Evolutionary conservation across 2,113 vertebrate genomes (phyloP).

Genomic region (Hyla sarda): DNA sequence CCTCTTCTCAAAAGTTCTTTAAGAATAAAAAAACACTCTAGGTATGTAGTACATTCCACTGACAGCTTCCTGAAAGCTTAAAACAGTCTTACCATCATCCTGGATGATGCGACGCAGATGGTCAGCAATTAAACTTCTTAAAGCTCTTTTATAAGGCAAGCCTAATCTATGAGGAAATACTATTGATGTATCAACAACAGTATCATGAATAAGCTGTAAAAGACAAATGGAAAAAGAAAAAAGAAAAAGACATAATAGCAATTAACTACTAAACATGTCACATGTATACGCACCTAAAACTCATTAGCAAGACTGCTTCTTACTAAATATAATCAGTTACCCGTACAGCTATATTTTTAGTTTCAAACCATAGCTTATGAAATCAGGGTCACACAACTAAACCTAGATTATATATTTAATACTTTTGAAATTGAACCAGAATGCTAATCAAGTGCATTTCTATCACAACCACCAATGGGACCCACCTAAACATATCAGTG

Average conservation of each 20-base stretch:
- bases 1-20: no score
- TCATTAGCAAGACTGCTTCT: no score
- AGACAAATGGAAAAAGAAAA: slow-evolving; percentile 4
- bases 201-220: slow-evolving; percentile 77
- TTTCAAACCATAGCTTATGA: neutral
- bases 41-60: no score
- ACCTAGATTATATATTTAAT: no score
- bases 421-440: no score
- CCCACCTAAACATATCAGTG: neutral
- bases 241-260: neutral
- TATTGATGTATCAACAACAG: slow-evolving; percentile 76
- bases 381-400: neutral
- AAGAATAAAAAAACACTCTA: no score
- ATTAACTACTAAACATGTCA: neutral
- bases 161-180: slow-evolving; percentile 80
- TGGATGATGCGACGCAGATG: slow-evolving; percentile 77
- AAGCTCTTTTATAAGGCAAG: slow-evolving; percentile 76
- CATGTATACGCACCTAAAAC: neutral
- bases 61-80: neutral
- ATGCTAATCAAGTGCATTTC: neutral
- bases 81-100: slow-evolving; percentile 74
- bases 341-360: neutral
- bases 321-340: no score
- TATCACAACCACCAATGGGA: neutral
- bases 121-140: slow-evolving; percentile 76